These are phyloP conservation scores for Pocillopora verrucosa DNA, from an alignment of 64 coral and sea anemone species.

Conservation along the genomic window DNA sequence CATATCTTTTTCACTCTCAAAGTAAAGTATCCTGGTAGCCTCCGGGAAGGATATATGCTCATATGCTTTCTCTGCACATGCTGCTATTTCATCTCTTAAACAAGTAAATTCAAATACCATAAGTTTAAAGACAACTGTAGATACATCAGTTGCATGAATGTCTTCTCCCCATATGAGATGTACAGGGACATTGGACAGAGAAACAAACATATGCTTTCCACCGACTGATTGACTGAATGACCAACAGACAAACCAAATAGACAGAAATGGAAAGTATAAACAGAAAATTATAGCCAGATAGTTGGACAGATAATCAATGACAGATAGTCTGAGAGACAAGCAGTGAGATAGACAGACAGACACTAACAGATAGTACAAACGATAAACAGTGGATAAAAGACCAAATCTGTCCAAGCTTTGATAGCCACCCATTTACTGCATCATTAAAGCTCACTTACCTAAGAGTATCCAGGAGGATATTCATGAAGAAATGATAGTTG, in stretches of 20 bases:
- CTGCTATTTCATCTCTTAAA: conserved; percentile 92
- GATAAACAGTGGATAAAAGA: not conserved
- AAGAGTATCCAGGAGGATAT: conserved; percentile 87
- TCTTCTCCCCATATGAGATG: no score
- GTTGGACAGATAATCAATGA: no score
- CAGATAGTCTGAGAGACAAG: no score
- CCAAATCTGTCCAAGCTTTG: no score
- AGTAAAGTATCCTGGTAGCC: conserved; percentile 92
- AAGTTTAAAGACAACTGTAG: no score
- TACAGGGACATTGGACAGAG: not conserved
- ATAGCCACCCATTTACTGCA: no score
- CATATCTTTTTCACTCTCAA: conserved; percentile 84
- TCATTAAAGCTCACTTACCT: conserved; percentile 36
- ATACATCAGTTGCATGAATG: no score
- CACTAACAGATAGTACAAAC: not conserved
- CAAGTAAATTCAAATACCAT: not conserved
- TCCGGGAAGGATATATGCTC: conserved; percentile 78
- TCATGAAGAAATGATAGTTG: conserved; percentile 98
- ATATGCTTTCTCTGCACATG: conserved; percentile 93
- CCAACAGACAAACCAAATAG: no score
- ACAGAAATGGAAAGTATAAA: no score
- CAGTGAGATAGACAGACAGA: not conserved
- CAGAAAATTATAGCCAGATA: no score
- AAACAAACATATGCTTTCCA: not conserved
- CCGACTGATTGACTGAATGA: not conserved